Evolutionary conservation across 2,113 vertebrate species (phyloP).

Genomic region (Pipa parva): DNA sequence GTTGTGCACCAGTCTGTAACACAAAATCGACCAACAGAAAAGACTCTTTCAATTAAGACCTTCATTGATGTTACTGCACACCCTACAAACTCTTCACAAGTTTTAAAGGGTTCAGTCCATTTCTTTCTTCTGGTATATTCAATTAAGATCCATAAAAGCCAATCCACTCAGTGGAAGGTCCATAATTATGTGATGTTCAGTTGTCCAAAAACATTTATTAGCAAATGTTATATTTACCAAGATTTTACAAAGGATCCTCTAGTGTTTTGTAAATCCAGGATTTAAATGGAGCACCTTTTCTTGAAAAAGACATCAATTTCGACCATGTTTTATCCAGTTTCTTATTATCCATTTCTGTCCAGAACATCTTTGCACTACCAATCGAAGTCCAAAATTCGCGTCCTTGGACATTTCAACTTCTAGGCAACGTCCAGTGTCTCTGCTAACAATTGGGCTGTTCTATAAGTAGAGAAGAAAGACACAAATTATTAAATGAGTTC

Average conservation of each 20-base stretch:
- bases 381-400: constrained; percentile 90
- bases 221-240: constrained; percentile 9
- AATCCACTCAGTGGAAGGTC: constrained; percentile 11
- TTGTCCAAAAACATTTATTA: not conserved
- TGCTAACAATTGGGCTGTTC: constrained; percentile 94
- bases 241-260: constrained; percentile 29
- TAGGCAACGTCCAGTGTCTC: constrained; percentile 90
- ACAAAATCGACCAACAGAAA: constrained; percentile 37
- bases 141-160: constrained; percentile 8
- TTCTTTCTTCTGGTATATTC: constrained; percentile 4
- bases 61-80: constrained; percentile 23
- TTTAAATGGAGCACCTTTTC: constrained; percentile 1
- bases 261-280: not conserved
- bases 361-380: constrained; percentile 92
- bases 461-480: constrained; percentile 49
- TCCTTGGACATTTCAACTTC: constrained; percentile 96
- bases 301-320: constrained; percentile 68
- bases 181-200: constrained; percentile 8
- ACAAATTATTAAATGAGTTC: not conserved
- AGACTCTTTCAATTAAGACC: constrained; percentile 45
- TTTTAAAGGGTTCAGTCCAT: constrained; percentile 2
- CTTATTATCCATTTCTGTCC: constrained; percentile 98
- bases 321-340: constrained; percentile 88
- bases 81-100: not conserved
- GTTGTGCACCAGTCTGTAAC: constrained; percentile 51